Conservation (phyloP, 2,113 vertebrate genomes). For the Nipponia nippon region DNA sequence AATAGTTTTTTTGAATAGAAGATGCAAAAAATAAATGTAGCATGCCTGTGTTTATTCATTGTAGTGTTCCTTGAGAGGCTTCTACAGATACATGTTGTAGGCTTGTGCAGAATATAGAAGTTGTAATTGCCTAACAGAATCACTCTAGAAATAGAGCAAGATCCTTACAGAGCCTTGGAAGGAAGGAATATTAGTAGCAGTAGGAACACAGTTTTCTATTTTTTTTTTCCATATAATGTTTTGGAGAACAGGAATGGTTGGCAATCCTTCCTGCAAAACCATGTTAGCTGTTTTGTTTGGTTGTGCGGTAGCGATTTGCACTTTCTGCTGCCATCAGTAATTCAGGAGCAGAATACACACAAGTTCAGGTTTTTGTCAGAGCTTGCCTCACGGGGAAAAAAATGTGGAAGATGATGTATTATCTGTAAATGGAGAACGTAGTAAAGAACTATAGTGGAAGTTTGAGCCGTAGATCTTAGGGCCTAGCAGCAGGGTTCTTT, state of each 20-base stretch:
- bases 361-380: background rate
- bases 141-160: background rate
- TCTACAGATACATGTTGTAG: accelerated
- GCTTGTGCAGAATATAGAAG: background rate
- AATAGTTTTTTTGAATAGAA: background rate
- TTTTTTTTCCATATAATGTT: background rate
- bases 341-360: background rate
- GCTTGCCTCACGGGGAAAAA: background rate
- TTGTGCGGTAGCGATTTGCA: background rate
- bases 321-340: background rate
- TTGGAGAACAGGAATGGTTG: background rate
- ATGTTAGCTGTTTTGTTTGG: background rate
- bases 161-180: background rate
- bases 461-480: background rate
- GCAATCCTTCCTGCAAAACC: background rate
- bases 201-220: background rate
- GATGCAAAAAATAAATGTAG: background rate
- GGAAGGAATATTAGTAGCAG: background rate
- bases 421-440: background rate
- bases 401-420: background rate
- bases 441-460: background rate
- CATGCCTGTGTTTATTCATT: background rate
- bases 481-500: background rate
- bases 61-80: background rate
- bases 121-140: background rate